Conservation (phyloP, 2,113 vertebrate genomes). For the Callospermophilus lateralis region DNA sequence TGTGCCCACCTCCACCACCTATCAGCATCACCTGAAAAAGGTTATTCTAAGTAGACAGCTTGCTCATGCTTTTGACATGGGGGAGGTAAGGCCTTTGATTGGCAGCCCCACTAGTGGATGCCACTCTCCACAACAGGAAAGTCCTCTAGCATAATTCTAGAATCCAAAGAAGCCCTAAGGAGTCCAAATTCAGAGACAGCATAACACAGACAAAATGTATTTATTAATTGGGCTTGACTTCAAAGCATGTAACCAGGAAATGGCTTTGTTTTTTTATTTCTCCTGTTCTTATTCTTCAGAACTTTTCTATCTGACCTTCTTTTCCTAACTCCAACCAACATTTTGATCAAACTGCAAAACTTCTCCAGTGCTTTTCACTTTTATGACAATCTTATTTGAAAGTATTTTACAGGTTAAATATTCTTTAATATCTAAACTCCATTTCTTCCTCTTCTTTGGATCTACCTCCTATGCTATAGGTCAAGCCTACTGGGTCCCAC, state of each 20-base stretch:
- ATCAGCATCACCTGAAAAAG: neutral
- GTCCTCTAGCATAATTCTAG: neutral
- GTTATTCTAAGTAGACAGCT: neutral
- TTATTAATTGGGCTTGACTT: neutral
- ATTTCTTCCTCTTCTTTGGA: neutral
- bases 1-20: neutral
- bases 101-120: neutral
- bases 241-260: neutral
- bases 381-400: neutral
- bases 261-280: neutral
- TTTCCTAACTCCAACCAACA: neutral
- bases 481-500: neutral
- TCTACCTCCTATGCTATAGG: neutral
- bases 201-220: neutral
- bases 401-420: neutral
- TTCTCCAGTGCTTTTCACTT: slow-evolving; percentile 18
- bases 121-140: neutral
- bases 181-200: neutral
- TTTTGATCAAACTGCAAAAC: neutral
- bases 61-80: neutral
- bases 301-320: neutral
- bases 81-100: neutral
- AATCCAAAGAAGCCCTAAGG: neutral
- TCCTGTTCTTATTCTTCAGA: neutral
- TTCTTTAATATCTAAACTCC: neutral